phyloP scores from a whole-genome alignment of 2,888 invertebrate species.

The Hydriomena furcata region DNA sequence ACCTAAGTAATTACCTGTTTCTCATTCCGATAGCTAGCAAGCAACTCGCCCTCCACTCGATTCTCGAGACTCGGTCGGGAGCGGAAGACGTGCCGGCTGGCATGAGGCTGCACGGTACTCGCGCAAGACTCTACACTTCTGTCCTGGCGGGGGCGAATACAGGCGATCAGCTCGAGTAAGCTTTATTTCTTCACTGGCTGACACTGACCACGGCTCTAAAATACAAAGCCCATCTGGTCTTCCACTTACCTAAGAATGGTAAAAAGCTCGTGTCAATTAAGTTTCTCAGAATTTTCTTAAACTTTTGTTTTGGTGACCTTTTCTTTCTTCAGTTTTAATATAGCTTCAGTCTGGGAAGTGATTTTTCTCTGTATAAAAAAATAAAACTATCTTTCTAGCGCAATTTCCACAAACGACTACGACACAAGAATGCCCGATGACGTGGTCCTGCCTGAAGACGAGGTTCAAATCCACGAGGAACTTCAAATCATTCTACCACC shows the following conservation, averaged over 20 bases:
- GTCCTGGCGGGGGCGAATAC: conserved; percentile 69
- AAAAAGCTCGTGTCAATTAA: no score
- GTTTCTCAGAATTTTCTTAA: no score
- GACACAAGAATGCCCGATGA: conserved; percentile 59
- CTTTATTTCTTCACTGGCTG: no score
- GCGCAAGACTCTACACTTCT: conserved; percentile 72
- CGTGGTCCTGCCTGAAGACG: conserved; percentile 62
- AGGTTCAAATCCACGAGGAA: conserved; percentile 66
- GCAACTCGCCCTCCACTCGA: conserved; percentile 41
- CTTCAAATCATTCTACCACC: conserved; percentile 75
- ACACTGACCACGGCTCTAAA: no score
- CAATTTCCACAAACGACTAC: conserved; percentile 50
- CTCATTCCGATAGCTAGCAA: neutral
- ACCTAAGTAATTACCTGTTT: no score
- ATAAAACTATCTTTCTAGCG: conserved; percentile 45
- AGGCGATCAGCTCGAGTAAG: conserved; percentile 70
- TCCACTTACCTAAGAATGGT: no score
- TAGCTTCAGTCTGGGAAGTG: no score
- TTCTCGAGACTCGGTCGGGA: conserved; percentile 54
- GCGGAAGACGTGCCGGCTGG: conserved; percentile 70
- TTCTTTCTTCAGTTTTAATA: no score
- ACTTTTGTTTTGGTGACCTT: no score
- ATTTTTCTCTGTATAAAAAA: no score
- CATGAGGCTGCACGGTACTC: conserved; percentile 69
- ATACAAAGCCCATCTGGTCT: no score